phyloP scores from a whole-genome alignment of 2,113 vertebrate genomes.

The Anas platyrhynchos region DNA sequence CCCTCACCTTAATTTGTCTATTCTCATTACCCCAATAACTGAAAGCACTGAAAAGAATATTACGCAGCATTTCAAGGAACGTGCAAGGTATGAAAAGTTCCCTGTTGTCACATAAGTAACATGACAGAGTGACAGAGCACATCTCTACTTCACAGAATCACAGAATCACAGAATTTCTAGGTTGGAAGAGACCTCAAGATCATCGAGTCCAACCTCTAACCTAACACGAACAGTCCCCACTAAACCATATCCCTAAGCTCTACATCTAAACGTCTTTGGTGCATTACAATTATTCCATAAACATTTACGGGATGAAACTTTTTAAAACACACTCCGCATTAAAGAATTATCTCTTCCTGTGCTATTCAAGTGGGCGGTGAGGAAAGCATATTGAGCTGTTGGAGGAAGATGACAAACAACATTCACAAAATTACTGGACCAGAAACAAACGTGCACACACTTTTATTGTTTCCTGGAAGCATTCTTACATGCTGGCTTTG shows the following conservation, averaged over 20 bases:
- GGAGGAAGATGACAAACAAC: background rate
- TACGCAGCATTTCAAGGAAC: background rate
- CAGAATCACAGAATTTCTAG: too few relatives aligned
- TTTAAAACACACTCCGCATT: background rate
- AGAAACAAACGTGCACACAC: background rate
- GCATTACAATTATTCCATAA: background rate
- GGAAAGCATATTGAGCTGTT: background rate
- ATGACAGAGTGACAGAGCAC: background rate
- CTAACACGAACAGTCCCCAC: too few relatives aligned
- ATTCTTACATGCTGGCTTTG: background rate
- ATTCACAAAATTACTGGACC: rapidly evolving
- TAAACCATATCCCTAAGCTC: too few relatives aligned
- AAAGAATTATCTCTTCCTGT: background rate
- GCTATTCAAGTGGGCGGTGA: background rate
- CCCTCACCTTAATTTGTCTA: background rate
- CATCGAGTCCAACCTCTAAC: too few relatives aligned
- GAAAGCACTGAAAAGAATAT: background rate
- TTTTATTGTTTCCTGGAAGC: conserved; percentile 35
- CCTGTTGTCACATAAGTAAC: background rate
- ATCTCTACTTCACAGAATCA: background rate
- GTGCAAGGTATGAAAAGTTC: background rate
- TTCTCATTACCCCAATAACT: background rate
- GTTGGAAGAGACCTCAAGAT: too few relatives aligned
- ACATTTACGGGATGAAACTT: background rate
- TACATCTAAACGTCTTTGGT: background rate